Base-by-base conservation (phyloP, 2,888 invertebrate species). In the Leucoptera coffeella region DNA sequence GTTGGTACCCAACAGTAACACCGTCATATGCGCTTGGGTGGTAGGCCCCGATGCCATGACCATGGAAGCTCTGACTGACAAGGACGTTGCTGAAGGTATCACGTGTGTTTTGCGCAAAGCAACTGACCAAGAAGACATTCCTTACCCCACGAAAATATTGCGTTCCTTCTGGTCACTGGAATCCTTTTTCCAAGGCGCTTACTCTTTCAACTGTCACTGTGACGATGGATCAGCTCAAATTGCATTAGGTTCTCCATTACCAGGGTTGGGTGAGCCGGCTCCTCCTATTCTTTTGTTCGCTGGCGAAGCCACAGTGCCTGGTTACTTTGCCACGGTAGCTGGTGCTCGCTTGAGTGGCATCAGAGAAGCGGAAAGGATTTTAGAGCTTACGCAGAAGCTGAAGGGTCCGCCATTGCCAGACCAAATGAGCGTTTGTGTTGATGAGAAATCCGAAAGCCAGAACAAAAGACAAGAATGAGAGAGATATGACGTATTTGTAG, bases 321-420 rank as follows among this genome's bases (percentile, higher is more conserved):
- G 81, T 2, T 82, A 82, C 33, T 83, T 76, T 39, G 84, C 61
- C 3, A 87, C 87, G 0, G 78, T 85, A 1, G 84, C 86, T 34
- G 88, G 86, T 1, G 88, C 88, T 1, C 67, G 84, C 29, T 48
- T 84, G 23, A 85, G 86, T 36, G 89, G 89, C 2, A 74, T 87
- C 26, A 65, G 87, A 27, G 88, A 88, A 55, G 88, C 88, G 1
- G 80, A 87, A 41, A 65, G 85, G 37, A 72, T 87, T 30, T 62
- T 82, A 21, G 75, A 78, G 33, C 43, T 81, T 32, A 81, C 80
- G 3, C 61, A 62, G 38, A 65, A 61, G 30, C 71, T 52, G 33
- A 62, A 61, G 44, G 65, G 71, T 9, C 64, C 64, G 8, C 69
- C 67, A 9, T 33, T 58, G 10, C 59, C 57, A 4, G 4, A 15